These are phyloP conservation scores for Caenorhabditis sp. DNA, from an alignment of 2,888 invertebrate species.

Conservation along the genomic window DNA sequence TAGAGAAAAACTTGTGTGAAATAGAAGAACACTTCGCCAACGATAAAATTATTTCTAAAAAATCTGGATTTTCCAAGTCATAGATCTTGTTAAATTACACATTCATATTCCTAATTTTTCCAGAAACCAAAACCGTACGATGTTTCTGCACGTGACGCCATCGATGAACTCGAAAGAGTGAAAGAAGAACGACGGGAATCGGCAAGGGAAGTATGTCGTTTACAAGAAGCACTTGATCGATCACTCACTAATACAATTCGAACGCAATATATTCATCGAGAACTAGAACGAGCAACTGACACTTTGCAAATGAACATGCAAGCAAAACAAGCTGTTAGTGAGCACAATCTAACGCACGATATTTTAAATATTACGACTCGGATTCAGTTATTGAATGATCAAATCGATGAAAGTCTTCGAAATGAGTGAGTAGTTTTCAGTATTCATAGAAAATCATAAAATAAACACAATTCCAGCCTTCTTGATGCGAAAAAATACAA, in stretches of 20 bases:
- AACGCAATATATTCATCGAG: neutral
- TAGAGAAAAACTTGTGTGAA: no score
- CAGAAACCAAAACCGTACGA: slow-evolving; percentile 7
- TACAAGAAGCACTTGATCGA: slow-evolving; percentile 15
- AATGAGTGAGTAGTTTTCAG: slow-evolving; percentile 11
- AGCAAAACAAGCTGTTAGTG: neutral
- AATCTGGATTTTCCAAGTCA: no score
- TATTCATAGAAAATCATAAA: neutral
- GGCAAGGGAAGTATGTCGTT: neutral
- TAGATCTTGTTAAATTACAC: no score
- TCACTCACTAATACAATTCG: neutral
- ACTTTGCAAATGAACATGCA: slow-evolving; percentile 6
- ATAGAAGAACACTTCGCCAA: no score
- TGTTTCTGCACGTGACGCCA: neutral
- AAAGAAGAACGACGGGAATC: neutral
- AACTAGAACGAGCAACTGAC: neutral
- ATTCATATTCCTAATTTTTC: no score
- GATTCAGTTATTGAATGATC: slow-evolving; percentile 14
- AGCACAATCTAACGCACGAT: slow-evolving; percentile 23
- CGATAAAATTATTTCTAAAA: no score
- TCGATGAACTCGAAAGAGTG: slow-evolving; percentile 5
- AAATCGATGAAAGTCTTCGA: slow-evolving; percentile 16
- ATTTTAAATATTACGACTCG: slow-evolving; percentile 17
- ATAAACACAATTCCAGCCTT: neutral
- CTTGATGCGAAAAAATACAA: neutral